Evolutionary conservation across 2,113 vertebrate species (phyloP), one percentile per base, ranked within the genome.

Genomic region (Osmerus mordax): DNA sequence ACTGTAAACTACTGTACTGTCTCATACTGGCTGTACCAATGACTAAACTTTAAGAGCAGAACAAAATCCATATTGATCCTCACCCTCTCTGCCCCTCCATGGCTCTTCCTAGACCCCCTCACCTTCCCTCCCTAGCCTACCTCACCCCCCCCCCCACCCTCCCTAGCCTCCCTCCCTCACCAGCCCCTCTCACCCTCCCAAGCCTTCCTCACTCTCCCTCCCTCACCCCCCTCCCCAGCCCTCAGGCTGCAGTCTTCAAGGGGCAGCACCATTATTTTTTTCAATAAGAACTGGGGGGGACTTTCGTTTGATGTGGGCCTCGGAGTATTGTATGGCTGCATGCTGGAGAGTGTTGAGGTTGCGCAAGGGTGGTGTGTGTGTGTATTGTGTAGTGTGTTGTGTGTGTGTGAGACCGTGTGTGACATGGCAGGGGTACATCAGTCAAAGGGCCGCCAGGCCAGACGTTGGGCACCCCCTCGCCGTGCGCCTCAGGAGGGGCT

Each of bases 391-490:
- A 5, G 80, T 16, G 86, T 79, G 70, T 23, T 51, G 21, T 21
- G 70, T 29, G 29, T 54, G 59, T 69, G 71, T 29, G 54, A 72
- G 68, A 47, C 85, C 88, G 88, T 86, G 11, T 67, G 82, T 90
- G 90, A 92, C 92, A 92, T 91, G 86, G 89, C 86, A 82, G 90
- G 90, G 87, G 87, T 77, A 86, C 90, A 91, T 91, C 91, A 92
- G 90, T 93, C 91, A 94, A 93, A 93, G 89, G 85, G 87, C 87
- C 68, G 86, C 78, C 51, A 74, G 87, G 88, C 89, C 90, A 91
- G 91, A 91, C 92, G 89, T 91, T 90, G 83, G 90, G 87, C 87
- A 84, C 88, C 90, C 90, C 91, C 91, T 91, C 82, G 90, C 91
- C 81, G 91, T 75, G 89, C 91, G 84, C 92, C 79, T 89, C 88